Percentiles rank a stretch among this genome's conserved stretches.
Evolutionary conservation across 2,888 invertebrate species (phyloP).

Genomic region (Drosophila nr. perissopoda): DNA sequence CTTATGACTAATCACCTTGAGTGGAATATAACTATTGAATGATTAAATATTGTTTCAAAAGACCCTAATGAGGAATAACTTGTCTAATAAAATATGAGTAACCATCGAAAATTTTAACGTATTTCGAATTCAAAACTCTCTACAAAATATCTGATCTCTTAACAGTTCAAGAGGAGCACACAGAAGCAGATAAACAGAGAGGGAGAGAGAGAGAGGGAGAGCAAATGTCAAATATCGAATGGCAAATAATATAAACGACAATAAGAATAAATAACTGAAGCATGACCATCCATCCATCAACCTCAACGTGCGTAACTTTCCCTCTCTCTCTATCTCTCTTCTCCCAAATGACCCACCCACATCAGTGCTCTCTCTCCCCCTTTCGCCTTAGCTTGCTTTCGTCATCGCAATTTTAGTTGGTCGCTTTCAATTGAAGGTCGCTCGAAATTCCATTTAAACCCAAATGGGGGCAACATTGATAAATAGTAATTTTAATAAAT

Average conservation of each 20-base stretch:
- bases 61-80: not conserved
- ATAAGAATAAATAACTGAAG: slow-evolving; percentile 51
- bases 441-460: slow-evolving; percentile 31
- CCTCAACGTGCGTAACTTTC: slow-evolving; percentile 27
- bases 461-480: slow-evolving; percentile 28
- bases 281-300: slow-evolving; percentile 47
- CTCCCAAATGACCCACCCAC: not conserved
- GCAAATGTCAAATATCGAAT: slow-evolving; percentile 7
- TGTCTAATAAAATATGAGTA: not conserved
- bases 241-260: slow-evolving; percentile 42
- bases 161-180: not conserved
- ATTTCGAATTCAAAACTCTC: not conserved
- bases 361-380: not conserved
- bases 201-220: not conserved
- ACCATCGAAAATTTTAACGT: not conserved
- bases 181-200: not conserved
- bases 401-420: slow-evolving; percentile 20
- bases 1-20: not conserved
- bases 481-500: slow-evolving; percentile 1
- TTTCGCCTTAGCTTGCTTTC: not conserved
- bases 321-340: not conserved
- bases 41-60: not conserved
- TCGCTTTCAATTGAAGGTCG: slow-evolving; percentile 47
- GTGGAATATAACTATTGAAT: not conserved
- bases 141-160: not conserved